Percentiles rank a stretch among this genome's conserved stretches.
These are phyloP conservation scores for Scrobipalpa atriplicella DNA, from an alignment of 2,888 invertebrate species.

Conservation along the genomic window DNA sequence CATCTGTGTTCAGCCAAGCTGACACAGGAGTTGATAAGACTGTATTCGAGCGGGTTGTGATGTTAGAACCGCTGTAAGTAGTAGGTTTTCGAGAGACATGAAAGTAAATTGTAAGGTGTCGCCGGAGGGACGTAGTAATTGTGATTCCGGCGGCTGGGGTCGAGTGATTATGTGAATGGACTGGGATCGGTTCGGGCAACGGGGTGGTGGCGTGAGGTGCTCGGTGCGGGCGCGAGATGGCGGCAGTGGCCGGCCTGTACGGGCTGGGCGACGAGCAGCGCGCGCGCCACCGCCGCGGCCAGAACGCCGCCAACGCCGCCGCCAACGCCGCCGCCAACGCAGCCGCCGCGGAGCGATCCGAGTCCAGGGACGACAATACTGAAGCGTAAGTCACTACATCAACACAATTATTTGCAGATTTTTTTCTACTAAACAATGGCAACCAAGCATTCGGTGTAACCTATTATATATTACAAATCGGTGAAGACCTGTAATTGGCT, in stretches of 20 bases:
- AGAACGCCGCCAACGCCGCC: conserved; percentile 69
- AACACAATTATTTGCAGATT: too few species aligned
- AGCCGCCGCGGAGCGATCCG: conserved; percentile 84
- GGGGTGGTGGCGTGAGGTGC: conserved; percentile 45
- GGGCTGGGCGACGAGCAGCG: conserved; percentile 90
- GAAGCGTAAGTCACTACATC: conserved; percentile 76
- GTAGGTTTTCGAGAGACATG: conserved; percentile 30
- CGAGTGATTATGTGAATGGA: conserved; percentile 44
- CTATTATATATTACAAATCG: neutral
- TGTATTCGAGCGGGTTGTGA: conserved; percentile 33
- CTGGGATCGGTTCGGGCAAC: conserved; percentile 40
- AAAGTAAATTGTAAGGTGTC: conserved; percentile 18
- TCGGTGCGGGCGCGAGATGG: conserved; percentile 75
- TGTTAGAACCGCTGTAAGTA: conserved; percentile 28
- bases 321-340: conserved; percentile 45
- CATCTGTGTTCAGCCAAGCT: conserved; percentile 33
- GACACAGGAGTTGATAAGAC: conserved; percentile 32
- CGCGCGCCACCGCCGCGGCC: conserved; percentile 74
- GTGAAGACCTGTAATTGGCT: too few species aligned
- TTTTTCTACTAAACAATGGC: neutral
- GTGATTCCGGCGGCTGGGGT: conserved; percentile 42
- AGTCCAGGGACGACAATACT: conserved; percentile 81
- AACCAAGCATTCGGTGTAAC: neutral
- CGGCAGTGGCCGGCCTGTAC: conserved; percentile 91
- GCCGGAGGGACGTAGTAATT: conserved; percentile 32